Conservation (phyloP, 2,888 invertebrate species). For the Lycia hirtaria region DNA sequence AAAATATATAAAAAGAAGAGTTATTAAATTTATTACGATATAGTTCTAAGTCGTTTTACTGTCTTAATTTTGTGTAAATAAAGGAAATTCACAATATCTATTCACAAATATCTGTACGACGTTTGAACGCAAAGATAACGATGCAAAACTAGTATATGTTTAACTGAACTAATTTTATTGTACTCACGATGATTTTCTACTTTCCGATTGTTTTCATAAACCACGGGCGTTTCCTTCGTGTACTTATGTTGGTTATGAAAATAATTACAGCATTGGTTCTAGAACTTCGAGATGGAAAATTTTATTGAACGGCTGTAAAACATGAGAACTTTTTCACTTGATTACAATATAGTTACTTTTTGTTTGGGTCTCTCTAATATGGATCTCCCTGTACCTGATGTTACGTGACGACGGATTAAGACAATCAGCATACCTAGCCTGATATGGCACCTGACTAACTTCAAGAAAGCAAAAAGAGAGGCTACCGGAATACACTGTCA, state of each 20-base stretch:
- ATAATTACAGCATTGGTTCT: background rate
- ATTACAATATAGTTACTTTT: too few species aligned
- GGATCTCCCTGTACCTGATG: too few species aligned
- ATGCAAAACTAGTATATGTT: background rate
- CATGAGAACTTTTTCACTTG: too few species aligned
- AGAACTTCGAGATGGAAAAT: background rate
- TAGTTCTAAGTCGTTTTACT: background rate
- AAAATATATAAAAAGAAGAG: too few species aligned
- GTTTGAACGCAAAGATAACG: background rate
- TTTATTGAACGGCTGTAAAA: background rate
- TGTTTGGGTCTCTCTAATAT: too few species aligned
- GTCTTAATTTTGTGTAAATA: conserved; percentile 1
- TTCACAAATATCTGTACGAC: conserved; percentile 3
- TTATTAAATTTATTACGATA: background rate
- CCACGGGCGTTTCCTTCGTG: background rate
- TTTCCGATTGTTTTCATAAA: background rate
- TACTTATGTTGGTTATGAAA: background rate
- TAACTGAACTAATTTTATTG: background rate
- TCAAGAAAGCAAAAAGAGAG: too few species aligned
- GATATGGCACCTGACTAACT: too few species aligned
- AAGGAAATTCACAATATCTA: conserved; percentile 9
- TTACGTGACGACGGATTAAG: too few species aligned
- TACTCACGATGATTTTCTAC: background rate
- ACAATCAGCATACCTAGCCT: too few species aligned
- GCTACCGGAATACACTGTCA: too few species aligned